These are phyloP conservation scores for Mesopsocus fuscifrons DNA, from an alignment of 2,888 invertebrate genomes.

Conservation along the genomic window DNA sequence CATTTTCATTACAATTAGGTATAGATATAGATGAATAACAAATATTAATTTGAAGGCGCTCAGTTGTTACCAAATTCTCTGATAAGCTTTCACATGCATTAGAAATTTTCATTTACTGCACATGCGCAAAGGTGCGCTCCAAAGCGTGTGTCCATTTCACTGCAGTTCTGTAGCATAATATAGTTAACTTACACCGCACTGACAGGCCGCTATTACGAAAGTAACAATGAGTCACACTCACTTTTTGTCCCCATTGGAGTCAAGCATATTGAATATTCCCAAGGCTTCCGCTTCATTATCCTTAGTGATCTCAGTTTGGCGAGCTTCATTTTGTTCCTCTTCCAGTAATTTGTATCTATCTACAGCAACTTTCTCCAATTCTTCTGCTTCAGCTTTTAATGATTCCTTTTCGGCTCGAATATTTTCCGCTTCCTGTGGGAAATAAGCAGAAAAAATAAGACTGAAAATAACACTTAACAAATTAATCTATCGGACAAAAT, in stretches of 20 bases:
- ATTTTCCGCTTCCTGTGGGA: constrained; percentile 47
- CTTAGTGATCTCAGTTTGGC: constrained; percentile 36
- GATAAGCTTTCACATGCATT: too few relatives aligned
- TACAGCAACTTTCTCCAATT: constrained; percentile 51
- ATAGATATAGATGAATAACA: not conserved
- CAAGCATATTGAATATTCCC: constrained; percentile 56
- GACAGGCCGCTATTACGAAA: too few relatives aligned
- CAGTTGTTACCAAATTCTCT: too few relatives aligned
- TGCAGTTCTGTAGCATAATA: too few relatives aligned
- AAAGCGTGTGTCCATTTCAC: too few relatives aligned
- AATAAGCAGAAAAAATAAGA: too few relatives aligned
- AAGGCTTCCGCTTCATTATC: constrained; percentile 40
- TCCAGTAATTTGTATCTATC: constrained; percentile 49
- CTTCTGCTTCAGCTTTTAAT: constrained; percentile 51
- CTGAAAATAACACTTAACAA: too few relatives aligned
- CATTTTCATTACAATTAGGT: not conserved
- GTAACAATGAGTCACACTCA: too few relatives aligned
- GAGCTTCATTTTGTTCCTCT: constrained; percentile 36
- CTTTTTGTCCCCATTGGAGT: constrained; percentile 58
- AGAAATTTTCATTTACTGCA: too few relatives aligned
- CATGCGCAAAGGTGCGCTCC: too few relatives aligned
- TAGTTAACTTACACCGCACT: too few relatives aligned
- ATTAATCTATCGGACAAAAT: too few relatives aligned
- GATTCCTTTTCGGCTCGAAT: constrained; percentile 62
- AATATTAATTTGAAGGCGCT: not conserved